Conservation (phyloP, 2,888 invertebrate genomes). For the Scaptomyza flava region DNA sequence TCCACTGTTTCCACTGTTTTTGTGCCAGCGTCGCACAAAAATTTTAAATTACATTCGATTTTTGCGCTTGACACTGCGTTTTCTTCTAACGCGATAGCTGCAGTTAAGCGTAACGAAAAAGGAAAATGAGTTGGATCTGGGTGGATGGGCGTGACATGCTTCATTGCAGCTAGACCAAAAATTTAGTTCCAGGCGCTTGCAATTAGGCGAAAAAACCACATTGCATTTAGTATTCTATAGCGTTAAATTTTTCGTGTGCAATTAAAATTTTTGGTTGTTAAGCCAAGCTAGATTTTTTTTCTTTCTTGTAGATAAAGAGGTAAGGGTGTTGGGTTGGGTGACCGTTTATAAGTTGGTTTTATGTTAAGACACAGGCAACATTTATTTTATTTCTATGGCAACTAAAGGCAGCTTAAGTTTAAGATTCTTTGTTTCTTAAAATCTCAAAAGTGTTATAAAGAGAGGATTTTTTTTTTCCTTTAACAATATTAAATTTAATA, state of each 20-base stretch:
- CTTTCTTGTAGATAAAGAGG: background rate
- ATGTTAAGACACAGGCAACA: background rate
- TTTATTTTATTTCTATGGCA: conserved; percentile 4
- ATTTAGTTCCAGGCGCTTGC: conserved; percentile 58
- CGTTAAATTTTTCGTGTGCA: conserved; percentile 53
- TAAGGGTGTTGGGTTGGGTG: background rate
- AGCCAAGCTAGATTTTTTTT: conserved; percentile 9
- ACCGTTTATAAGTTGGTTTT: conserved; percentile 14
- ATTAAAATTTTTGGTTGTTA: conserved; percentile 58
- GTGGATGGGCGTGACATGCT: conserved; percentile 39
- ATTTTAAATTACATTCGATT: conserved; percentile 60
- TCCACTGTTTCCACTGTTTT: background rate
- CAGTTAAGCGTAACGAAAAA: background rate
- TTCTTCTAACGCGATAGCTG: conserved; percentile 18
- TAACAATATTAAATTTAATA: conserved; percentile 24
- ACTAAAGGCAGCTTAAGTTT: background rate
- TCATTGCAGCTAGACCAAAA: conserved; percentile 54
- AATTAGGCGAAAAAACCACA: conserved; percentile 68
- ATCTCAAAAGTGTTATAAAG: background rate
- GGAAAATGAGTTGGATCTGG: background rate
- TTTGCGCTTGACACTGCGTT: conserved; percentile 38
- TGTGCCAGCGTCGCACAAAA: conserved; percentile 53
- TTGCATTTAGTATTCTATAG: conserved; percentile 45
- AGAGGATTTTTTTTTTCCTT: conserved; percentile 33
- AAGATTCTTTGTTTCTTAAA: background rate